Conservation (phyloP, 2,888 invertebrate species). For the Danaus chrysippus region DNA sequence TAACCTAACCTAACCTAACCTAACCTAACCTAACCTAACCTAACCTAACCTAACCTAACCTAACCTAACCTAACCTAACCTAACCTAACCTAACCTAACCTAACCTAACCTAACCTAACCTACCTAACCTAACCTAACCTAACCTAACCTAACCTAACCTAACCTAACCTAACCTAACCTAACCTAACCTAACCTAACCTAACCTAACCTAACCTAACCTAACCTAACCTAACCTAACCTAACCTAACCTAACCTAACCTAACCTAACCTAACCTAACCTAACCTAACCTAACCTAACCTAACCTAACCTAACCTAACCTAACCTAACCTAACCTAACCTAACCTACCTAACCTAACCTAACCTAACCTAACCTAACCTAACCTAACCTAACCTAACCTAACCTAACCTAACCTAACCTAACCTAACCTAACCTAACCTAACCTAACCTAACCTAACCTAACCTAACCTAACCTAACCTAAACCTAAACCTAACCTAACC, state of each 20-base stretch:
- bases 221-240: conserved; percentile 9
- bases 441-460: conserved; percentile 22
- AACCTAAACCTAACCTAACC: conserved; percentile 16
- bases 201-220: conserved; percentile 27
- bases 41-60: conserved; percentile 27
- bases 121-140: conserved; percentile 36
- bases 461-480: conserved; percentile 16
- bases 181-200: conserved; percentile 26
- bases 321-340: conserved; percentile 12
- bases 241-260: conserved; percentile 11
- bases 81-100: conserved; percentile 31
- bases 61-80: conserved; percentile 31
- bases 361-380: conserved; percentile 30
- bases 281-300: conserved; percentile 12
- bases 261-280: conserved; percentile 12
- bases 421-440: conserved; percentile 25
- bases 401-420: conserved; percentile 30
- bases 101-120: conserved; percentile 36
- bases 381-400: conserved; percentile 33
- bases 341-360: conserved; percentile 27
- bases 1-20: conserved; percentile 24
- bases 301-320: conserved; percentile 12
- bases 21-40: conserved; percentile 30
- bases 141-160: conserved; percentile 34
- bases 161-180: conserved; percentile 26